phyloP scores from a whole-genome alignment of 2,888 invertebrate species.

The Philonicus albiceps region DNA sequence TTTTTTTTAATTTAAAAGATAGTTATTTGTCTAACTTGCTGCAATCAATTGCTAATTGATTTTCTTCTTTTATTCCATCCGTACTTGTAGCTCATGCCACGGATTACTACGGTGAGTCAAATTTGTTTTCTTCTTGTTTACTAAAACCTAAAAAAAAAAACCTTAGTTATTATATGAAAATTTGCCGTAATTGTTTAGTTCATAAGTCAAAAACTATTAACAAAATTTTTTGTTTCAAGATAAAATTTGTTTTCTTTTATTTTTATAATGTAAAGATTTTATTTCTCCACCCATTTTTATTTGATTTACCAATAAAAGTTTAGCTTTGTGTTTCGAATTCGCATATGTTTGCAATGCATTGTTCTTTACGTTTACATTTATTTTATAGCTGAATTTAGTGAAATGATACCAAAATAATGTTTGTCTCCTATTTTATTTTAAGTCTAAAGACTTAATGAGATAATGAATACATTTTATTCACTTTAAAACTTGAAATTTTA shows the following conservation, averaged over 20 bases:
- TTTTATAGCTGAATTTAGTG: not conserved
- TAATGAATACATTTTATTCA: not conserved
- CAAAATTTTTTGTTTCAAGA: slow-evolving; percentile 24
- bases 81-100: slow-evolving; percentile 84
- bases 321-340: not conserved
- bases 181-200: slow-evolving; percentile 6
- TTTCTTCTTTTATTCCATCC: slow-evolving; percentile 47
- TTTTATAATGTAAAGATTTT: slow-evolving; percentile 56
- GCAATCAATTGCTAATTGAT: slow-evolving; percentile 27
- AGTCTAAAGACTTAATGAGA: not conserved
- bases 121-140: not conserved
- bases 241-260: slow-evolving; percentile 54
- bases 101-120: slow-evolving; percentile 98
- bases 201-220: slow-evolving; percentile 4
- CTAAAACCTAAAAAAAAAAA: not conserved
- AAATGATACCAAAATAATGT: not conserved
- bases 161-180: not conserved
- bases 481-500: not conserved
- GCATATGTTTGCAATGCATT: not conserved
- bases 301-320: slow-evolving; percentile 35
- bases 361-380: not conserved
- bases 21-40: slow-evolving; percentile 1
- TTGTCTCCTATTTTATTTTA: not conserved
- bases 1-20: not conserved
- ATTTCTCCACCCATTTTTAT: slow-evolving; percentile 46